A percentile compares a stretch with the other conserved stretches of the same genome.
Evolutionary conservation across 2,888 invertebrate genomes (phyloP).

Genomic region (Callosobruchus maculatus): DNA sequence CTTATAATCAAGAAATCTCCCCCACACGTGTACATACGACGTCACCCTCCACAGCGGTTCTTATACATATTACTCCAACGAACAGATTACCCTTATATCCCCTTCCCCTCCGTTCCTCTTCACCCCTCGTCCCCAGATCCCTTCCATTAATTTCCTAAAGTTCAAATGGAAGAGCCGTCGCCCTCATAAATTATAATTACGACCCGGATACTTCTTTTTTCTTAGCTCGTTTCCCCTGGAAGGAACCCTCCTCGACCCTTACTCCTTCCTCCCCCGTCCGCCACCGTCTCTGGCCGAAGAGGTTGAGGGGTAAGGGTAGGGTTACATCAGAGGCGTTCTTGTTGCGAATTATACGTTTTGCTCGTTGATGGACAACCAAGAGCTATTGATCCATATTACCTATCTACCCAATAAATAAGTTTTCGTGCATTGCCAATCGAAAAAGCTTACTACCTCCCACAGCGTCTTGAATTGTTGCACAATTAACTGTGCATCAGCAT

Average conservation of each 20-base stretch:
- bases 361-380: too few species aligned
- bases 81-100: neutral
- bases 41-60: neutral
- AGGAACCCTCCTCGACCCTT: constrained; percentile 11
- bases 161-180: neutral
- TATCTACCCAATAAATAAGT: neutral
- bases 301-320: constrained; percentile 29
- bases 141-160: neutral
- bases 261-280: constrained; percentile 22
- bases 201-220: neutral
- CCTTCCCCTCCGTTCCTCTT: neutral
- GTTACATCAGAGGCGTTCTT: constrained; percentile 15
- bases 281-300: constrained; percentile 16
- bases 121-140: neutral
- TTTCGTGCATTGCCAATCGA: too few species aligned
- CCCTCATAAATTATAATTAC: neutral
- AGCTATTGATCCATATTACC: too few species aligned
- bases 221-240: neutral
- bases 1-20: neutral
- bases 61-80: neutral
- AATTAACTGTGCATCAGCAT: too few species aligned
- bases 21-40: neutral
- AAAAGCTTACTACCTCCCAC: too few species aligned
- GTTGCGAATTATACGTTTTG: too few species aligned
- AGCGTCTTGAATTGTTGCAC: too few species aligned